Conservation (phyloP, 2,797 vertebrate species). For the Stomatorhinus walkeri region DNA sequence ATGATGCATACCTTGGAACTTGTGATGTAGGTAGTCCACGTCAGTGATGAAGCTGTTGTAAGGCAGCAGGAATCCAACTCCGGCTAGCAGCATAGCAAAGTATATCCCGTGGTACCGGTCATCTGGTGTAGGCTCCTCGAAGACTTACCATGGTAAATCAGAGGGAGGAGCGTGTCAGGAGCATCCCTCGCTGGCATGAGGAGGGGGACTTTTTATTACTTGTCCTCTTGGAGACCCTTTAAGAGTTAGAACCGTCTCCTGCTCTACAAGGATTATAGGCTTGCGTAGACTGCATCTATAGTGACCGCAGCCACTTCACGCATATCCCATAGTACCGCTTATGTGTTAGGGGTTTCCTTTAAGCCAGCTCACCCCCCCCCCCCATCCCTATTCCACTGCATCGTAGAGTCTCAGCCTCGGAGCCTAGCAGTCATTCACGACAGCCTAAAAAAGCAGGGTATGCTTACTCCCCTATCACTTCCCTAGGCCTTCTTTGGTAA, state of each 20-base stretch:
- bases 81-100: conserved; percentile 92
- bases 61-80: conserved; percentile 90
- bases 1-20: conserved; percentile 74
- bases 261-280: neutral
- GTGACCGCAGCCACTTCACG: neutral
- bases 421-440: neutral
- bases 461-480: neutral
- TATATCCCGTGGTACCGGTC: conserved; percentile 95
- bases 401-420: neutral
- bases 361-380: neutral
- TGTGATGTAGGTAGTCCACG: conserved; percentile 91
- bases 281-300: neutral
- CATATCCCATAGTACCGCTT: neutral
- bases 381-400: neutral
- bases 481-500: conserved; percentile 6
- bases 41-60: conserved; percentile 98
- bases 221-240: neutral
- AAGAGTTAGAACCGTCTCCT: neutral
- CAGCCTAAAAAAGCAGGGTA: neutral
- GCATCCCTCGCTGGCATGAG: neutral
- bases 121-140: conserved; percentile 74
- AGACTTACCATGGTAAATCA: conserved; percentile 45
- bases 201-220: conserved; percentile 14
- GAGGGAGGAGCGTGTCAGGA: neutral
- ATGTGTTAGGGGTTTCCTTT: neutral